Evolutionary conservation across 2,113 vertebrate species (phyloP).

Genomic region (Peromyscus maniculatus): DNA sequence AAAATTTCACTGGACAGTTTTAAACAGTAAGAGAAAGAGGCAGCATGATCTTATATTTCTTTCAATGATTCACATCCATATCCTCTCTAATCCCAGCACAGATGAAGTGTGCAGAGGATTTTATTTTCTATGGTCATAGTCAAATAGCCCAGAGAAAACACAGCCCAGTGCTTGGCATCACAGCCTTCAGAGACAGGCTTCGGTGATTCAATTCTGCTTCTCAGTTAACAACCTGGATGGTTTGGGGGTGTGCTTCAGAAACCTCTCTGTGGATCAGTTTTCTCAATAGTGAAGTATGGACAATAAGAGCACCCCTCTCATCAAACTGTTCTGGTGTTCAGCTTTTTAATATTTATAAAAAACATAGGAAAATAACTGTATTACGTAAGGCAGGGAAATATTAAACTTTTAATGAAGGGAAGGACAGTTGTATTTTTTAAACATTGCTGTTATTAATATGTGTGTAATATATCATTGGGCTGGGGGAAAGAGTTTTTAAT

Average conservation of each 20-base stretch:
- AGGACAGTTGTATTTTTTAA: background rate
- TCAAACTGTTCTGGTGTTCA: background rate
- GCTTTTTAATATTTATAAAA: background rate
- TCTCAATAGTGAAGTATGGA: background rate
- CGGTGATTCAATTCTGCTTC: background rate
- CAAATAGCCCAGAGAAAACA: background rate
- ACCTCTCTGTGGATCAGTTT: background rate
- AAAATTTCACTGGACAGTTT: constrained; percentile 62
- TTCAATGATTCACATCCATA: background rate
- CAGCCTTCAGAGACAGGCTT: background rate
- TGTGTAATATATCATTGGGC: background rate
- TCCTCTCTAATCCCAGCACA: background rate
- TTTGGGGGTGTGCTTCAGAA: background rate
- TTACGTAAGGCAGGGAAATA: background rate
- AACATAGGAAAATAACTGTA: background rate
- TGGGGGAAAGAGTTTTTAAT: background rate
- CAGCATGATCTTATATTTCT: constrained; percentile 9
- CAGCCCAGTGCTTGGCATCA: background rate
- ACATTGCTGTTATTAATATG: background rate
- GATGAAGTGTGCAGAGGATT: background rate
- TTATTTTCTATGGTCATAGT: background rate
- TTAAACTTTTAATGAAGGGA: background rate
- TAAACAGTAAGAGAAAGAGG: constrained; percentile 42
- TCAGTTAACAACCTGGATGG: background rate
- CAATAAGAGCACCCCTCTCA: background rate